Conservation (phyloP, 2,888 invertebrate species). For the Scotopteryx bipunctaria region DNA sequence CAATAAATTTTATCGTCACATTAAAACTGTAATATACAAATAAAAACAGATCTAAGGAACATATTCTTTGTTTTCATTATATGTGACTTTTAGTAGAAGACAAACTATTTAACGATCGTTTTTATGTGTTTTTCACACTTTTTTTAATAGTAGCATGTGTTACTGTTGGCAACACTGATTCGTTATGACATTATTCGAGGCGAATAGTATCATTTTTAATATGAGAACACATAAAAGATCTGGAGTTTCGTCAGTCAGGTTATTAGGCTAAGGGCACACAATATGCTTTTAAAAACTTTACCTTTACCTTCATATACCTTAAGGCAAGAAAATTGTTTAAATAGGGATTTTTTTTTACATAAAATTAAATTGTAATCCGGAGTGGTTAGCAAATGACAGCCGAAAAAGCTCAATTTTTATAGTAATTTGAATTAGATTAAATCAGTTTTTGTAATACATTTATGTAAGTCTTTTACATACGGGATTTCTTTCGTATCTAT, state of each 20-base stretch:
- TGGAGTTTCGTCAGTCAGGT: constrained; percentile 52
- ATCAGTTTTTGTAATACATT: no score
- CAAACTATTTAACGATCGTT: constrained; percentile 68
- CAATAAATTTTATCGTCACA: constrained; percentile 44
- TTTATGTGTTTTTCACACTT: constrained; percentile 74
- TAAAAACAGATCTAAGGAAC: constrained; percentile 41
- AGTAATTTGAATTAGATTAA: no score
- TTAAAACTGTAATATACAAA: constrained; percentile 42
- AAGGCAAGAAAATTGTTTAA: no score
- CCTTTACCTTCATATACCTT: no score
- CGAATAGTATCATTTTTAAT: constrained; percentile 71
- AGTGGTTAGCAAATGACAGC: no score
- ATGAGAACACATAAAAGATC: constrained; percentile 42
- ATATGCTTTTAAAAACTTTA: background rate
- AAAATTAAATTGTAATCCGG: no score
- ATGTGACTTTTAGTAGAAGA: constrained; percentile 72
- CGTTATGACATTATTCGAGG: constrained; percentile 73
- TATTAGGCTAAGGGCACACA: constrained; percentile 4
- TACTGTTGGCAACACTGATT: constrained; percentile 57
- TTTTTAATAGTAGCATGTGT: constrained; percentile 63
- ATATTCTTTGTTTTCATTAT: constrained; percentile 50
- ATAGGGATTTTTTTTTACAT: no score
- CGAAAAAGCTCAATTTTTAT: no score
- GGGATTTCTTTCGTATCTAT: no score
- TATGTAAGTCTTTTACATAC: no score